phyloP scores from a whole-genome alignment of 2,888 invertebrate species.

The Hesperia comma region DNA sequence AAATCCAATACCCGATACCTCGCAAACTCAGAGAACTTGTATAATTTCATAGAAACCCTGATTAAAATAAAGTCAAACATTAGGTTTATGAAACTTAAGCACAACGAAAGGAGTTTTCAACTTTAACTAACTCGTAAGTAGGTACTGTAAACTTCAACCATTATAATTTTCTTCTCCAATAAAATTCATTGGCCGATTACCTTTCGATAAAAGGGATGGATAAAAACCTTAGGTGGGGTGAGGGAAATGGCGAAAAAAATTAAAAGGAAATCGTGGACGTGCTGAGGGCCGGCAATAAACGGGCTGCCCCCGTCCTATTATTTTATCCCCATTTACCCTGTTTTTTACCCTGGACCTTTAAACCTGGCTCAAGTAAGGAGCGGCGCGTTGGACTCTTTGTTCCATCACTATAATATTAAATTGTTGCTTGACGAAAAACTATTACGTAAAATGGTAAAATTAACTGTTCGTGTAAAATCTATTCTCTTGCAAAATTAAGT shows the following conservation, averaged over 20 bases:
- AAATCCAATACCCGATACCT: too few relatives aligned
- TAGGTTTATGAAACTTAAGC: constrained; percentile 9
- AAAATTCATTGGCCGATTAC: constrained; percentile 38
- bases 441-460: too few relatives aligned
- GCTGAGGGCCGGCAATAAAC: constrained; percentile 43
- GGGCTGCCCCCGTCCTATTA: constrained; percentile 47
- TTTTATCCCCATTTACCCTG: constrained; percentile 52
- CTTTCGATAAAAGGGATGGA: constrained; percentile 38
- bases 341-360: constrained; percentile 46
- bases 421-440: too few relatives aligned
- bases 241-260: constrained; percentile 48
- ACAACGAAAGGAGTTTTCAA: constrained; percentile 21
- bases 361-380: constrained; percentile 36
- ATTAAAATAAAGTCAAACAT: constrained; percentile 26
- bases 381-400: constrained; percentile 2
- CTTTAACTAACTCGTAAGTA: constrained; percentile 20
- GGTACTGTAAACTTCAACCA: constrained; percentile 28
- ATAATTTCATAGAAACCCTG: not conserved
- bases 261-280: constrained; percentile 45
- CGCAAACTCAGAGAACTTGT: not conserved
- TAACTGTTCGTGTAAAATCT: too few relatives aligned
- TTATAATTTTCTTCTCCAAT: constrained; percentile 37
- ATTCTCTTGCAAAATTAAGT: too few relatives aligned
- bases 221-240: constrained; percentile 44
- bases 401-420: not conserved